These are phyloP conservation scores for Caenorhabditis sinica DNA, from an alignment of 2,888 invertebrate genomes.

Conservation along the genomic window DNA sequence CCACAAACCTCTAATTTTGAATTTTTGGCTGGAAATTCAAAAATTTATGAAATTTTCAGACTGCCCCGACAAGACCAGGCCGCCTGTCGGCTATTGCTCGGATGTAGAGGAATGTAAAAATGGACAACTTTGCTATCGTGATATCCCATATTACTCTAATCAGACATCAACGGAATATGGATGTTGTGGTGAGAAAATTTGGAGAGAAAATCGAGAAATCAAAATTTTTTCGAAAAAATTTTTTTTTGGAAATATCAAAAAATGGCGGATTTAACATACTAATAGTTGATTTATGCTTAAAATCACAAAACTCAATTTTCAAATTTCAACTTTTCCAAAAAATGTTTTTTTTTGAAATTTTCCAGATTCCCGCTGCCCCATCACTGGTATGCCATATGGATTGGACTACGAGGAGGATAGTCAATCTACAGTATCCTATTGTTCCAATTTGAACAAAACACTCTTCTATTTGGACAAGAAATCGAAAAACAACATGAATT, in stretches of 20 bases:
- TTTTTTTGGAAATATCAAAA: background rate
- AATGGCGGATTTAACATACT: no score
- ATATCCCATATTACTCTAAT: background rate
- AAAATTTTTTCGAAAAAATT: background rate
- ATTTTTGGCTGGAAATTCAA: background rate
- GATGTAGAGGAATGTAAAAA: background rate
- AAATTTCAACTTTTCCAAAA: no score
- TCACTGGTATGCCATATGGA: constrained; percentile 9
- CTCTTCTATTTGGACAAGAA: background rate
- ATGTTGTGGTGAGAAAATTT: constrained; percentile 11
- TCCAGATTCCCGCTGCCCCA: constrained; percentile 1
- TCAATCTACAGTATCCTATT: background rate
- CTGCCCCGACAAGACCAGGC: background rate
- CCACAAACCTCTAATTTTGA: no score
- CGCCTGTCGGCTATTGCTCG: background rate
- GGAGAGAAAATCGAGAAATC: background rate
- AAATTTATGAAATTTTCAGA: background rate
- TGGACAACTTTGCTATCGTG: constrained; percentile 6
- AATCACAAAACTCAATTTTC: no score
- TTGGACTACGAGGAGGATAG: background rate
- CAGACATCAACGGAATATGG: background rate
- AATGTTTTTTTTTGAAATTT: background rate
- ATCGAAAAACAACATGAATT: background rate
- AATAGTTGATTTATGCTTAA: no score
- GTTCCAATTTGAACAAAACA: background rate